Evolutionary conservation across 2,888 invertebrate genomes (phyloP).

Genomic region (Galerucella pusilla): DNA sequence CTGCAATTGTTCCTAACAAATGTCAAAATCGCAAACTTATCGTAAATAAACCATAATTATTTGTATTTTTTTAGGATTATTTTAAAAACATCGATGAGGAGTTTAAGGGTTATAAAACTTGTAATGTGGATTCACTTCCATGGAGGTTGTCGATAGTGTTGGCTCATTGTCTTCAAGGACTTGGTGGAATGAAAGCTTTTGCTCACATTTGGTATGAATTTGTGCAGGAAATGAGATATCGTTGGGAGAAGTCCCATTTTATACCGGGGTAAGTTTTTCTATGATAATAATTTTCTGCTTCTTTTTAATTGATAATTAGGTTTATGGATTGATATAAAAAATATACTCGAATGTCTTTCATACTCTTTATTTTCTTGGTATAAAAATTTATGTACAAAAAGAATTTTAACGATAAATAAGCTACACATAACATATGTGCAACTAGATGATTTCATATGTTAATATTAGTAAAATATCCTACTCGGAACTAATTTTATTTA

Average conservation of each 20-base stretch:
- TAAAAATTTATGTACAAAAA: slow-evolving; percentile 35
- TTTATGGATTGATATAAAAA: background rate
- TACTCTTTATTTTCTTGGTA: slow-evolving; percentile 29
- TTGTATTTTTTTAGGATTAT: slow-evolving; percentile 30
- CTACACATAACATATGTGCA: slow-evolving; percentile 6
- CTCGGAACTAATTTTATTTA: background rate
- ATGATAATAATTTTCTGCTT: background rate
- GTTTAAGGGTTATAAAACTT: slow-evolving; percentile 72
- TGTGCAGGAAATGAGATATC: slow-evolving; percentile 86
- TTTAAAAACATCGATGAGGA: slow-evolving; percentile 50
- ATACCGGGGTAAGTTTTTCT: slow-evolving; percentile 83
- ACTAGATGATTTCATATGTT: background rate
- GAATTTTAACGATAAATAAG: slow-evolving; percentile 32
- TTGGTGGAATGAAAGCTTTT: slow-evolving; percentile 79
- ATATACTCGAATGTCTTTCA: slow-evolving; percentile 18
- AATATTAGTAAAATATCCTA: background rate
- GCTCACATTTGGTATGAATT: slow-evolving; percentile 96
- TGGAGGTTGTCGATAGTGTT: slow-evolving; percentile 84
- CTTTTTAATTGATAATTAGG: too few species aligned
- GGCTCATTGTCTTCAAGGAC: slow-evolving; percentile 78
- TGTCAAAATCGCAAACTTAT: too few species aligned
- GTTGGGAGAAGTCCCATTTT: slow-evolving; percentile 84
- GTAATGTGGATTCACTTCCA: slow-evolving; percentile 80
- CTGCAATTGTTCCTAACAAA: too few species aligned
- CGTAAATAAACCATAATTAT: too few species aligned